These are phyloP conservation scores for Zaprionus africanus DNA, from an alignment of 1,140 invertebrate genomes.

Conservation along the genomic window DNA sequence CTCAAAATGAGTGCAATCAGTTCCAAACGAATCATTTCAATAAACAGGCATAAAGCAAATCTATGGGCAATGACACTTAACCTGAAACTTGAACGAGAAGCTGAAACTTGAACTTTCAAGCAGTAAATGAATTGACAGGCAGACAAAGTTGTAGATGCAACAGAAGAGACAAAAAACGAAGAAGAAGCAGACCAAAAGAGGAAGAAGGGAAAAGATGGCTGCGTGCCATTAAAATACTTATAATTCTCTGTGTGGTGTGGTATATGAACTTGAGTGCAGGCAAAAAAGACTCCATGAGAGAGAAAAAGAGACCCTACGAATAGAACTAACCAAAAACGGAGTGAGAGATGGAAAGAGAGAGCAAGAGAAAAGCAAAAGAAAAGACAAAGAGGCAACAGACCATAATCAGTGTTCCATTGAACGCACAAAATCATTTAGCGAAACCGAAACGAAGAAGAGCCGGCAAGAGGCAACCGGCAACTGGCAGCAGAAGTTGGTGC, in stretches of 20 bases:
- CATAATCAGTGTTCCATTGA: slow-evolving; percentile 84
- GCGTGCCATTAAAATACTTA: slow-evolving; percentile 67
- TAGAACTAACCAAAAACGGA: slow-evolving; percentile 67
- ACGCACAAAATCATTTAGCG: slow-evolving; percentile 84
- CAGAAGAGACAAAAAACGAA: background rate
- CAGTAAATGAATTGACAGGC: slow-evolving; percentile 67
- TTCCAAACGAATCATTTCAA: slow-evolving; percentile 60
- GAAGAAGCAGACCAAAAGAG: slow-evolving; percentile 15
- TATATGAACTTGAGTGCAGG: slow-evolving; percentile 76
- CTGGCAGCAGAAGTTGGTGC: slow-evolving; percentile 37
- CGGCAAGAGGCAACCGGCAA: slow-evolving; percentile 17
- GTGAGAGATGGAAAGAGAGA: slow-evolving; percentile 54
- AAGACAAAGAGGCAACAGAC: slow-evolving; percentile 68
- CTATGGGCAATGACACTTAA: slow-evolving; percentile 47
- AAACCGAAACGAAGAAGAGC: slow-evolving; percentile 76
- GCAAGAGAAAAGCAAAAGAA: slow-evolving; percentile 52
- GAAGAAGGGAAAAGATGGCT: slow-evolving; percentile 53
- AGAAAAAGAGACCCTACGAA: slow-evolving; percentile 12
- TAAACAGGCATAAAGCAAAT: slow-evolving; percentile 29
- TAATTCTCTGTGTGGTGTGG: slow-evolving; percentile 44
- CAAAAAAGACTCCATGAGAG: background rate
- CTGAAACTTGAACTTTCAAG: slow-evolving; percentile 64
- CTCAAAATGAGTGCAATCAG: slow-evolving; percentile 55
- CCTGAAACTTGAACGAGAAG: slow-evolving; percentile 61
- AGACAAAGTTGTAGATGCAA: slow-evolving; percentile 26